Evolutionary conservation across 2,797 vertebrate species (phyloP), one percentile per base, ranked within the genome.

Genomic region (Clamator glandarius): DNA sequence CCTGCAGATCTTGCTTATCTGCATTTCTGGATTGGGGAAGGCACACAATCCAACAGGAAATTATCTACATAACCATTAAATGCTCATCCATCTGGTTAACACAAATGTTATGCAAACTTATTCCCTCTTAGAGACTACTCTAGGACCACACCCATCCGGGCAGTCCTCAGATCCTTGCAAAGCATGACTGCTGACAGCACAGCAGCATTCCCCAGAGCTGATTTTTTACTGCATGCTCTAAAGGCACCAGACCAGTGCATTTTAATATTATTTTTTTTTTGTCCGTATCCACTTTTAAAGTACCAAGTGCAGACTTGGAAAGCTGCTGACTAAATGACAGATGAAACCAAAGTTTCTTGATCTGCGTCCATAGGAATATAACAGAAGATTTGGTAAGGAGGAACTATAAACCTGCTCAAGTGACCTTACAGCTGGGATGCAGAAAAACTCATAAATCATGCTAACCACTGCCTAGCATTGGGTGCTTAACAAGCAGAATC

Each of bases 271-370:
- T 31, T 35, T 21, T 57, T 62, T 26, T 58, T 62, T 51, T 6
- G 36, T 9, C 11, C 29, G 11, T 12, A 63, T 1, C 0, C 0
- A 0, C 54, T 88, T 90, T 92, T 78, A 1, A 73, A 69, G 48
- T 35, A 69, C 29, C 16, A 28, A 31, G 4, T 39, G 20, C 14
- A 50, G 13, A 28, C 41, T 87, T 66, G 70, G 36, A 85, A 82
- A 70, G 31, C n/a, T 85, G 12, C 31, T 54, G 72, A 36, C 4
- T 77, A 74, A 85, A 87, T 46, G 28, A 20, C 55, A 90, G 51
- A 35, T 74, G 75, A 87, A 89, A 62, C 20, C 48, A 46, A 78
- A 75, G 26, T 66, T 73, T 24, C 44, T 58, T 7, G 3, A 68
- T 31, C 11, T 0, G 1, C 31, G 29, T 11, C 44, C 46, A 20